These are phyloP conservation scores for Mormyrops attenuatus DNA, from an alignment of 2,797 vertebrate species.

Conservation along the genomic window DNA sequence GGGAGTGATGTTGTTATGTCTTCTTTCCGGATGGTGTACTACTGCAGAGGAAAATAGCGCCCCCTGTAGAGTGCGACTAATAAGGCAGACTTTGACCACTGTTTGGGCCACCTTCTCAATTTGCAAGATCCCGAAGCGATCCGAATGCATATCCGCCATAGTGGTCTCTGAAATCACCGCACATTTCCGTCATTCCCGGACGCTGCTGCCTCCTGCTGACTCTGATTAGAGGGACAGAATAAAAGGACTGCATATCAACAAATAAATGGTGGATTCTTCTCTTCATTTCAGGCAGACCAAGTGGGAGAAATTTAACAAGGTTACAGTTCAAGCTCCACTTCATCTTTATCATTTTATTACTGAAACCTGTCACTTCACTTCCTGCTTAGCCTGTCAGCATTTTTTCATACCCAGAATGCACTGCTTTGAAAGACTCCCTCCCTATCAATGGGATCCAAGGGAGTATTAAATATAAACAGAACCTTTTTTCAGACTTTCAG, in stretches of 20 bases:
- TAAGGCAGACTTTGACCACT: background rate
- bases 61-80: background rate
- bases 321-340: conserved; percentile 20
- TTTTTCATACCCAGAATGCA: background rate
- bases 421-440: background rate
- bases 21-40: background rate
- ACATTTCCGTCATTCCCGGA: background rate
- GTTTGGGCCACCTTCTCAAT: background rate
- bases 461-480: background rate
- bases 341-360: background rate
- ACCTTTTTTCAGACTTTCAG: background rate
- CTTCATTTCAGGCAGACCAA: background rate
- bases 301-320: background rate
- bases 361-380: background rate
- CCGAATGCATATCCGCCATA: background rate
- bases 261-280: background rate
- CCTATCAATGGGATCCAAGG: background rate
- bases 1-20: background rate
- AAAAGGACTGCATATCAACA: background rate
- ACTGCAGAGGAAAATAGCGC: background rate
- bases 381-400: background rate
- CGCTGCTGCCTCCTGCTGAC: background rate
- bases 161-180: background rate
- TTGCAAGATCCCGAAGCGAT: background rate
- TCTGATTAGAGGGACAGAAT: background rate